These are phyloP conservation scores for Junonia oenone DNA, from an alignment of 2,888 invertebrate genomes.

Conservation along the genomic window DNA sequence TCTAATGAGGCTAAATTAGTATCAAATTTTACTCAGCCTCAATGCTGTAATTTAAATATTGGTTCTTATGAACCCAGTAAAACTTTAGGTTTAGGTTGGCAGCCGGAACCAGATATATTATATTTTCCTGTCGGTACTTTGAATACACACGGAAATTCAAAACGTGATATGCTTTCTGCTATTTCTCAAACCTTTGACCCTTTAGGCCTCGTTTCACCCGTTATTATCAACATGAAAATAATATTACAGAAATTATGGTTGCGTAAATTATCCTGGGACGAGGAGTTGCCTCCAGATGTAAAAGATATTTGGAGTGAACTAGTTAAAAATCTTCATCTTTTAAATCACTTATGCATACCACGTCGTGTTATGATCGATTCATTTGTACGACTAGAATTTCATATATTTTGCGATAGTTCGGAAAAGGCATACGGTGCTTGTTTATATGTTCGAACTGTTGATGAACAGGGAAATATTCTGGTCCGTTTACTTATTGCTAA, in stretches of 20 bases:
- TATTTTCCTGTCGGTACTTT: not conserved
- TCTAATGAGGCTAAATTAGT: constrained; percentile 27
- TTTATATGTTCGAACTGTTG: not conserved
- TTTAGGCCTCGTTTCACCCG: not conserved
- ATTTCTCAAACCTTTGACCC: constrained; percentile 1
- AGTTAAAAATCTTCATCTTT: not conserved
- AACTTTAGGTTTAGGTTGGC: not conserved
- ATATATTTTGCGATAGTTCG: not conserved
- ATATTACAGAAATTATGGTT: not conserved
- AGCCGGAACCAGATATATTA: not conserved
- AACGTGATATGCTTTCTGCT: not conserved
- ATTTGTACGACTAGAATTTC: not conserved
- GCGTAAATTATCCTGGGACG: not conserved
- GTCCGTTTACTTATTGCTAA: not conserved
- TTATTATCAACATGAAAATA: not conserved
- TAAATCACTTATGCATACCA: not conserved
- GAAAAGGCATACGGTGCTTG: not conserved
- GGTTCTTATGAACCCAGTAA: not conserved
- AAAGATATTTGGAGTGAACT: not conserved
- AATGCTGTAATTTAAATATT: constrained; percentile 4
- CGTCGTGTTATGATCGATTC: not conserved
- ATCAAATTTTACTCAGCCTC: constrained; percentile 1
- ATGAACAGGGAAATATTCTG: not conserved
- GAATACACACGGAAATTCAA: not conserved
- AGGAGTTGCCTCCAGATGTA: not conserved